phyloP scores from a whole-genome alignment of 2,888 invertebrate genomes.

The Eueremaeus valkanovi region DNA sequence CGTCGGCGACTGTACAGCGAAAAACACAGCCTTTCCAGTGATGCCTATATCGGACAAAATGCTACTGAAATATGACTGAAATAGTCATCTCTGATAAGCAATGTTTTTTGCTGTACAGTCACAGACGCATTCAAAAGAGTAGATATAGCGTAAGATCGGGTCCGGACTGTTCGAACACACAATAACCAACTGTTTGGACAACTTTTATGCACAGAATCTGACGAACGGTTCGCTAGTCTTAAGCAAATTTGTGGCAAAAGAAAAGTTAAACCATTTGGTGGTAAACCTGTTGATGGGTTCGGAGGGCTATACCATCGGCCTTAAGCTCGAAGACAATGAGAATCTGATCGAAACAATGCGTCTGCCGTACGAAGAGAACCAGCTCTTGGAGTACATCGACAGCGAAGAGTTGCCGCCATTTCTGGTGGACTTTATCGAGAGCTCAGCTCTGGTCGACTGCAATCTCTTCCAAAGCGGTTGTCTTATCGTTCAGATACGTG shows the following conservation, averaged over 20 bases:
- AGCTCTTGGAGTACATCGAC: constrained; percentile 79
- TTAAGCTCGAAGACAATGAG: constrained; percentile 44
- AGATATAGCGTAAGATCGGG: too few species aligned
- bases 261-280: constrained; percentile 81
- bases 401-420: constrained; percentile 85
- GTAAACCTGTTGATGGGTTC: constrained; percentile 86
- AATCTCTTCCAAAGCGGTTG: constrained; percentile 52
- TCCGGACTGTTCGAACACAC: too few species aligned
- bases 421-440: constrained; percentile 74
- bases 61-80: too few species aligned
- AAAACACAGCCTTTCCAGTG: too few species aligned
- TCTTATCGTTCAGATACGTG: constrained; percentile 54
- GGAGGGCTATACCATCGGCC: constrained; percentile 71
- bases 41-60: too few species aligned
- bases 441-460: constrained; percentile 50
- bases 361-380: constrained; percentile 73
- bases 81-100: neutral
- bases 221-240: constrained; percentile 52
- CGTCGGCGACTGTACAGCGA: too few species aligned
- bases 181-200: too few species aligned
- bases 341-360: constrained; percentile 47
- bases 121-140: too few species aligned
- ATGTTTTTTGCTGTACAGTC: neutral
- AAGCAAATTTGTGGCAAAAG: constrained; percentile 76
- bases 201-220: too few species aligned